Evolutionary conservation across 2,113 vertebrate genomes (phyloP), one percentile per base, ranked within the genome.

Genomic region (Anolis carolinensis): DNA sequence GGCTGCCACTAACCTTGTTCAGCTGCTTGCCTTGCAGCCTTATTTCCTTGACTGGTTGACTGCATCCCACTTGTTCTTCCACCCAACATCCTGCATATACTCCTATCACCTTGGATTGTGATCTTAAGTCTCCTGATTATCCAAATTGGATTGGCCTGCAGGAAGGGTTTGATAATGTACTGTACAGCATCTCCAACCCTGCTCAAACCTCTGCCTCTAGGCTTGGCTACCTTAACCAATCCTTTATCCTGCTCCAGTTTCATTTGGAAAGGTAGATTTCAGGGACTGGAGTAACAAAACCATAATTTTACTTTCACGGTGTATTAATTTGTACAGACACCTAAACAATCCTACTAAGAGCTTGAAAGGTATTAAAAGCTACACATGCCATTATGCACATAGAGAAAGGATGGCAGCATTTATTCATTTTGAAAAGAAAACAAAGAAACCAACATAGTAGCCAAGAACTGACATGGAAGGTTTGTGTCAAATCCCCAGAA

Each of bases 331-430:
- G 55, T 32, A 88, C 55, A 74, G 81, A 81, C 1, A 14, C 67
- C 18, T 73, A 23, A 91, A 74, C 30, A 83, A 76, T 70, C 52
- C 30, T 89, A 88, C 48, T 6, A 89, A 84, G 50, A 67, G 5
- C 87, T 80, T 25, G 5, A 21, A 21, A 36, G 21, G 27, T 70
- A 88, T 30, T 81, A 30, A 83, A 85, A 80, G 8, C 75, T 52
- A 86, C 62, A 83, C 1, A 34, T 27, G n/a, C 30, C 52, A 75
- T 68, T 6, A 3, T 21, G 36, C 36, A 68, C 36, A 48, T 88
- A 7, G 39, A 30, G 50, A 59, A 87, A 48, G 9, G 76, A 5
- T 25, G 48, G 11, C 16, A 85, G 71, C 79, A 75, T 79, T 68
- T 72, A 74, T 85, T 93, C 73, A 81, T 27, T 79, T 86, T 11